Evolutionary conservation across 2,888 invertebrate genomes (phyloP).

Genomic region (Geotrupes spiniger): DNA sequence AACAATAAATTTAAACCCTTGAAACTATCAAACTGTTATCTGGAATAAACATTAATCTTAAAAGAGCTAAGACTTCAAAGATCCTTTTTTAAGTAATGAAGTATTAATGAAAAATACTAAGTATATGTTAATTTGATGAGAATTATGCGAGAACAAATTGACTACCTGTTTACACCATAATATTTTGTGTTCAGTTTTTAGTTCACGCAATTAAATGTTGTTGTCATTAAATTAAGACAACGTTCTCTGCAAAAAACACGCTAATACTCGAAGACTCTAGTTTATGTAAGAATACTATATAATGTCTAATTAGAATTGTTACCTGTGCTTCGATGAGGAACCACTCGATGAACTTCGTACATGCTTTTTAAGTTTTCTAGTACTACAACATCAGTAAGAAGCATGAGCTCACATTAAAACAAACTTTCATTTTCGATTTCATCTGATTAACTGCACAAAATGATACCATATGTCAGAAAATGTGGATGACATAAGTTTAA

Average conservation of each 20-base stretch:
- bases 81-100: too few species aligned
- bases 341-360: conserved; percentile 48
- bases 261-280: neutral
- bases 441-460: conserved; percentile 21
- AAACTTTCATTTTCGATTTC: conserved; percentile 15
- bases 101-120: too few species aligned
- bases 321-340: conserved; percentile 48
- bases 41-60: too few species aligned
- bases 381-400: conserved; percentile 46
- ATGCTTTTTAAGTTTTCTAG: conserved; percentile 51
- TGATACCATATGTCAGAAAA: too few species aligned
- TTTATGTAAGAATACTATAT: neutral
- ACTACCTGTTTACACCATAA: too few species aligned
- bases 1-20: too few species aligned
- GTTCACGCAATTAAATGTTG: neutral
- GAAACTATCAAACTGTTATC: too few species aligned
- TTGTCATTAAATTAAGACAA: neutral
- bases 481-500: too few species aligned
- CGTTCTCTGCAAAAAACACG: neutral
- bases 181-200: too few species aligned
- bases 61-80: too few species aligned
- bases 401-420: conserved; percentile 27
- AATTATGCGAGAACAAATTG: too few species aligned
- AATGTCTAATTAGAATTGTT: conserved; percentile 30
- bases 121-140: too few species aligned